Conservation (phyloP, 37 sponge, comb jelly and placozoan species). For the Haliclona indistincta region DNA sequence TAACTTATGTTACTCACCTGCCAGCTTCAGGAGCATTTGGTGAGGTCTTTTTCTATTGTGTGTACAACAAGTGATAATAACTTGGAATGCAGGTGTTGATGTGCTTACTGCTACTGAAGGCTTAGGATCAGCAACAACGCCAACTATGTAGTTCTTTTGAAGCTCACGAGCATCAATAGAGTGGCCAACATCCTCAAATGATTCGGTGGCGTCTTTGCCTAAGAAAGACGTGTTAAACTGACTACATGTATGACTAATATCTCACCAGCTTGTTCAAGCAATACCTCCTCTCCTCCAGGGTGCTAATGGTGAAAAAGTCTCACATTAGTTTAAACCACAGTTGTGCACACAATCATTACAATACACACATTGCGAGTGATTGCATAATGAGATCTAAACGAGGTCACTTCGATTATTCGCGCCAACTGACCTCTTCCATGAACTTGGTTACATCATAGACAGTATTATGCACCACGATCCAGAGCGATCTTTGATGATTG, state of each 20-base stretch:
- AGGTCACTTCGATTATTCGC: not conserved
- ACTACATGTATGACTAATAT: not conserved
- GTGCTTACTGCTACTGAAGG: constrained; percentile 6
- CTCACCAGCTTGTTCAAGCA: constrained; percentile 88
- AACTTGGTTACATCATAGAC: constrained; percentile 96
- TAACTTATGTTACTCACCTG: not conserved
- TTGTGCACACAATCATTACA: not conserved
- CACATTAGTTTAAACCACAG: not conserved
- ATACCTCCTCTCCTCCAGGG: constrained; percentile 95
- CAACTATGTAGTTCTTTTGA: constrained; percentile 67
- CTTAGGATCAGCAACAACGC: constrained; percentile 24
- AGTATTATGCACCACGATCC: constrained; percentile 88
- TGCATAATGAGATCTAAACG: not conserved
- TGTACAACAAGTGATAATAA: not conserved
- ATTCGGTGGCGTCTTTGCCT: constrained; percentile 83
- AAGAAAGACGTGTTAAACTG: not conserved
- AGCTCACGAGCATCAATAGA: constrained; percentile 82
- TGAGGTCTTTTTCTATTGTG: not conserved
- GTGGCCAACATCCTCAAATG: constrained; percentile 97
- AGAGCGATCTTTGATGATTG: constrained; percentile 46
- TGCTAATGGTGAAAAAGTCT: constrained; percentile 53
- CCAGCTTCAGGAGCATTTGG: not conserved
- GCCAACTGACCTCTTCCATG: constrained; percentile 75
- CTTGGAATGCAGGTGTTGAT: not conserved
- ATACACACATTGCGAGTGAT: not conserved